Evolutionary conservation across 2,888 invertebrate genomes (phyloP), one percentile per base, ranked within the genome.

Genomic region (Tetheella fluctuosa): DNA sequence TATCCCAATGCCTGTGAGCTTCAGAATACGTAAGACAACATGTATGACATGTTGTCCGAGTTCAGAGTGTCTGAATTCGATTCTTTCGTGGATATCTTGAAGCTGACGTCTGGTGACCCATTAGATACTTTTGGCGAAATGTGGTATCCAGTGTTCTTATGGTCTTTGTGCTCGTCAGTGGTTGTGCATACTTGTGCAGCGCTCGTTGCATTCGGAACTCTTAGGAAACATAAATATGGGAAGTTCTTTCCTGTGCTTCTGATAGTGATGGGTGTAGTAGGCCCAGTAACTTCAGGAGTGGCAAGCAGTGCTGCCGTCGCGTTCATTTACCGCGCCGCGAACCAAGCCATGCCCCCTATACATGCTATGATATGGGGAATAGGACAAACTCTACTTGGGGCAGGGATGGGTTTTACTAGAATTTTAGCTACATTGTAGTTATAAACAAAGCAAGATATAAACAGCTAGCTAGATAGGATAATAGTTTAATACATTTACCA

Each of bases 121-220:
- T 91, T 96, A 71, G 95, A 95, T 84, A 95, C 95, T 64, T 95
- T 97, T 94, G 93, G 96, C 93, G 98, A 98, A 91, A 99, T 99
- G 97, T 99, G 98, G 98, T 98, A 98, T 89, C 97, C 98, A 84
- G 96, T 99, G 85, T 99, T 99, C 92, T 94, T 99, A 79, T 99
- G 98, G 98, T 97, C 98, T 64, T 94, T 99, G 80, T 97, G 98
- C 86, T 98, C 98, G 15, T 99, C 98, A 58, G 95, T 98, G 80
- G 96, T 98, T 84, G 97, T 99, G 71, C 98, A 99, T 89, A 96
- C 96, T 59, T 96, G 98, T 84, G 98, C 98, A 61, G 97, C 97
- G 59, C 91, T 97, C 59, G 97, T 99, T 71, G 97, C 98, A 56
- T 98, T 99, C 85, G 96, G 97, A 67, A 98, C 98, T 57, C 94